phyloP scores from a whole-genome alignment of 2,888 invertebrate species.

The Therioaphis trifolii region DNA sequence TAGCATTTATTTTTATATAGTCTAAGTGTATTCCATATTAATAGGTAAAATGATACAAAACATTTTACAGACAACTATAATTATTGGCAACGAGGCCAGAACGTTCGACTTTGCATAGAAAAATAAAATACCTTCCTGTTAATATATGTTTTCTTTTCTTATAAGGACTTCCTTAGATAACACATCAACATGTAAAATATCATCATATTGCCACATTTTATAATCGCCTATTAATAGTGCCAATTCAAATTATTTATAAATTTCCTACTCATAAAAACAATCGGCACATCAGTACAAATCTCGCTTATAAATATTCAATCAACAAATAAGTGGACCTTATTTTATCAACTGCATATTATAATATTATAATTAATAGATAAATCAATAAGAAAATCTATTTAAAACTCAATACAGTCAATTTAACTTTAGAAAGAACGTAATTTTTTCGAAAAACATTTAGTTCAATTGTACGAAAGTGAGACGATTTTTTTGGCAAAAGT shows the following conservation, averaged over 20 bases:
- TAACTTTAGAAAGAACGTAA: background rate
- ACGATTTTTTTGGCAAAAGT: constrained; percentile 14
- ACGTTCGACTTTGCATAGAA: background rate
- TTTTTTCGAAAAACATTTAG: constrained; percentile 1
- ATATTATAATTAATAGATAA: too few relatives aligned
- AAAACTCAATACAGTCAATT: background rate
- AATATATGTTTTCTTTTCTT: background rate
- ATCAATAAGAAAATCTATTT: too few relatives aligned
- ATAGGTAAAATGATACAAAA: background rate
- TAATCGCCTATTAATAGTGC: background rate
- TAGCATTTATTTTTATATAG: background rate
- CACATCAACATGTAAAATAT: background rate
- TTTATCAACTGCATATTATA: too few relatives aligned
- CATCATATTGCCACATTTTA: background rate
- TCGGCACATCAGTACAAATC: too few relatives aligned
- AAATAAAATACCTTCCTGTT: constrained; percentile 25
- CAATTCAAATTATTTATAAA: background rate
- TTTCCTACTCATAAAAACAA: background rate
- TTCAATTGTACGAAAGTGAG: constrained; percentile 2
- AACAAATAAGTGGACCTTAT: too few relatives aligned
- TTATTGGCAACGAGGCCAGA: background rate
- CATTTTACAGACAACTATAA: background rate
- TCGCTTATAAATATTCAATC: too few relatives aligned
- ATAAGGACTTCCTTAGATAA: constrained; percentile 6
- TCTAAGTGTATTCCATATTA: background rate